phyloP scores from a whole-genome alignment of 2,113 vertebrate species.

The Grammomys surdaster region DNA sequence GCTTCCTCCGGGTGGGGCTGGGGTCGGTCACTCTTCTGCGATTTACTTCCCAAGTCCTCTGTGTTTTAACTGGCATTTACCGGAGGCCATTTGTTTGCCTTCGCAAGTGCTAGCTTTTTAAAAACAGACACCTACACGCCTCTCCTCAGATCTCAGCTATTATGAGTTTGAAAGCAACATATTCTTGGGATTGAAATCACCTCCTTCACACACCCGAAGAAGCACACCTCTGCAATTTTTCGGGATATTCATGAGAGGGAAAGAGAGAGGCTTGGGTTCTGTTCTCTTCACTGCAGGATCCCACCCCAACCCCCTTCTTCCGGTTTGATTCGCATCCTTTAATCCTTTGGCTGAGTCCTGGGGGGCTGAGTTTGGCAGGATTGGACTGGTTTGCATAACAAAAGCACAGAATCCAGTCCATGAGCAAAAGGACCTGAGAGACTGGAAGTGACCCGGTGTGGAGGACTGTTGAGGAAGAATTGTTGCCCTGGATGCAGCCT shows the following conservation, averaged over 20 bases:
- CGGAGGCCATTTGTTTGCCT: neutral
- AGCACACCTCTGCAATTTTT: neutral
- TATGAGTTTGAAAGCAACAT: neutral
- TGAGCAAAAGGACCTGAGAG: neutral
- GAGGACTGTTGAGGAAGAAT: neutral
- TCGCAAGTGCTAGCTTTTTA: neutral
- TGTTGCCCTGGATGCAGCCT: rapidly evolving
- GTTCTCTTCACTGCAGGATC: rapidly evolving
- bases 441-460: neutral
- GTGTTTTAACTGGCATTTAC: neutral
- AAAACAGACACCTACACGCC: neutral
- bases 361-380: neutral
- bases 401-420: slow-evolving; percentile 10
- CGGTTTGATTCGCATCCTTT: neutral
- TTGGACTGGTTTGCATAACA: slow-evolving; percentile 13
- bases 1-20: rapidly evolving
- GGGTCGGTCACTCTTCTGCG: neutral
- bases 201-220: neutral
- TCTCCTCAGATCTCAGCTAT: neutral
- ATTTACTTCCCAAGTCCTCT: neutral
- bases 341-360: neutral
- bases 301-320: neutral
- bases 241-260: neutral
- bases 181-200: slow-evolving; percentile 35
- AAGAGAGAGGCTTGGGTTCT: neutral